These are phyloP conservation scores for Microchirus variegatus DNA, from an alignment of 2,797 vertebrate genomes.

Conservation along the genomic window DNA sequence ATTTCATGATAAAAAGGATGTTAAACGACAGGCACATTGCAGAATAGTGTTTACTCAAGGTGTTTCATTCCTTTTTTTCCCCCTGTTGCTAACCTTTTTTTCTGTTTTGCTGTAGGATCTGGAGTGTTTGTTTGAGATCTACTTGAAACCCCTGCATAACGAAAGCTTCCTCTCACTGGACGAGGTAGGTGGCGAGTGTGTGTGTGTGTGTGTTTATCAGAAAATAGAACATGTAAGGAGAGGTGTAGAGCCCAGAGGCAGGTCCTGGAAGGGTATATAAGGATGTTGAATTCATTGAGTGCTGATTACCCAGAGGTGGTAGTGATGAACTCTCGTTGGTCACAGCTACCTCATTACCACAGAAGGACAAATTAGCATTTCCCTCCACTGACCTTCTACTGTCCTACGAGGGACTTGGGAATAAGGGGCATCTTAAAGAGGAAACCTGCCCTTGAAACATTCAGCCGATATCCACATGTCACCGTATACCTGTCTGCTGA, in stretches of 20 bases:
- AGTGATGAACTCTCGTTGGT: constrained; percentile 41
- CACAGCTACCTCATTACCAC: constrained; percentile 53
- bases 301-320: constrained; percentile 49
- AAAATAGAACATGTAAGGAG: background rate
- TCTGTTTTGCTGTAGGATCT: constrained; percentile 84
- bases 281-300: constrained; percentile 40
- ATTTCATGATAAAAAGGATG: constrained; percentile 38
- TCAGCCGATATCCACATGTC: constrained; percentile 4
- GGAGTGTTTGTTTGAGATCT: constrained; percentile 93
- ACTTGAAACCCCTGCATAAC: constrained; percentile 94
- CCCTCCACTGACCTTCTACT: constrained; percentile 46
- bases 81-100: constrained; percentile 20
- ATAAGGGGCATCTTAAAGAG: constrained; percentile 33
- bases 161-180: constrained; percentile 95
- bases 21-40: constrained; percentile 33
- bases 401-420: constrained; percentile 26
- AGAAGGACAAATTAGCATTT: constrained; percentile 65
- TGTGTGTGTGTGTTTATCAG: background rate
- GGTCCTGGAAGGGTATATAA: constrained; percentile 1
- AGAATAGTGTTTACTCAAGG: background rate
- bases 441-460: constrained; percentile 27
- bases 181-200: constrained; percentile 83
- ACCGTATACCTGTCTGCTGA: background rate
- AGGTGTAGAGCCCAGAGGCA: background rate
- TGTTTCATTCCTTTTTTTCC: constrained; percentile 23